These are phyloP conservation scores for Equus quagga DNA, from an alignment of 2,113 vertebrate species.

Conservation along the genomic window DNA sequence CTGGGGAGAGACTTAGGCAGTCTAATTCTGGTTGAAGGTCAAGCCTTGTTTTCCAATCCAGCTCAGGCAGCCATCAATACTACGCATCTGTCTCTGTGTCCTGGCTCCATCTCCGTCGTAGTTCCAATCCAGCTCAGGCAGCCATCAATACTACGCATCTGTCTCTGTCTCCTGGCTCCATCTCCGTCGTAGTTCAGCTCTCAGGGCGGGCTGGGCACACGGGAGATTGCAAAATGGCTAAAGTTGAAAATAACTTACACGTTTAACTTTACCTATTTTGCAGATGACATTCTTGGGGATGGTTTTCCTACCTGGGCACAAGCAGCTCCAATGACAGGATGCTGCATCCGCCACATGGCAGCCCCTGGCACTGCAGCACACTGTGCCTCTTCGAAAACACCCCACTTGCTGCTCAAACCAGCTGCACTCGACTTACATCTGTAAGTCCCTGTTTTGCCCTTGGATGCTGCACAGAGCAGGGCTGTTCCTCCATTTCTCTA, in stretches of 20 bases:
- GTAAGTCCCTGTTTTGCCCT: not conserved
- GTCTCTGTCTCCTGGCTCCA: not conserved
- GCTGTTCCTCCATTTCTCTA: not conserved
- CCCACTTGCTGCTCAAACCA: rapidly evolving
- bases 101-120: not conserved
- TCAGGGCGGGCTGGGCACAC: not conserved
- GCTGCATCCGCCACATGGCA: rapidly evolving
- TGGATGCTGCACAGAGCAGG: not conserved
- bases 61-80: too few species aligned
- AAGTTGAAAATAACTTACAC: not conserved
- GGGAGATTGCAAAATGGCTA: not conserved
- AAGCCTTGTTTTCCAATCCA: not conserved
- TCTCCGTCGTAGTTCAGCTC: not conserved
- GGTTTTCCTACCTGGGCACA: not conserved
- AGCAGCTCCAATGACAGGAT: not conserved
- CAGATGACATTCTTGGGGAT: not conserved
- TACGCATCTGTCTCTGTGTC: not conserved
- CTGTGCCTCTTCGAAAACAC: rapidly evolving
- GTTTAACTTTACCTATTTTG: not conserved
- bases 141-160: rapidly evolving
- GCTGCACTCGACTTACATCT: rapidly evolving
- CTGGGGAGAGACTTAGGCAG: not conserved
- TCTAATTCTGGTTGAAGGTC: not conserved
- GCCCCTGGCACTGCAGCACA: too few species aligned
- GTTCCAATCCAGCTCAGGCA: not conserved